Evolutionary conservation across 2,888 invertebrate species (phyloP), one percentile per base, ranked within the genome.

Genomic region (Caenorhabditis macrosperma): DNA sequence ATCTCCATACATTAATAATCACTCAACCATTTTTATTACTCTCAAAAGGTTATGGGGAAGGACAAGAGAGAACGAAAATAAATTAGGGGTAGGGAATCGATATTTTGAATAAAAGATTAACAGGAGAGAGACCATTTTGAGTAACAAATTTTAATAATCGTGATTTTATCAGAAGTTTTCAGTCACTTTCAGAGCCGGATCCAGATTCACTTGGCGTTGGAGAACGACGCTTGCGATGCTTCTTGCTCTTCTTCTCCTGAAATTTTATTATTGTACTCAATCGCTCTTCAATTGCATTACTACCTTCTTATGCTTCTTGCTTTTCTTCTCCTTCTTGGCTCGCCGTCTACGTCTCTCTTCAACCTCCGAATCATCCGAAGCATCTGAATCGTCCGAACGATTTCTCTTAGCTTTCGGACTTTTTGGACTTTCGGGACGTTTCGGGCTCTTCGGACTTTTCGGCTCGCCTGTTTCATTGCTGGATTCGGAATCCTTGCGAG

Each of bases 211-310:
- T 66, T 60, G 30, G 33, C 7, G 80, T 60, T 35, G 78, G 71
- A n/a, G 84, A 76, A 28, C 67, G 78, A 22, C 82, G 68, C 60
- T 78, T 82, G 22, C 84, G 78, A 41, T 84, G 81, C 63, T 82
- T 82, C 74, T 82, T 74, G 50, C 57, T 81, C 78, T 84, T 84
- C 69, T 84, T 84, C n/a, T 84, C 84, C 82, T 83, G 67, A 63
- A 83, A 83, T 15, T 60, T 55, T 48, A 33, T 7, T 7, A 20
- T 26, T n/a, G 38, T n/a, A 55, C 26, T 17, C 35, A 50, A 63
- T 41, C 22, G 12, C 3, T 3, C 20, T 20, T 20, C 7, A 12
- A 6, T 38, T 3, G 12, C 5, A n/a, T n/a, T n/a, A n/a, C 12
- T 17, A 44, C 44, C 44, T 85, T 85, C 60, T 82, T 85, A 60